phyloP scores from a whole-genome alignment of 2,113 vertebrate species.

The Aythya baeri region DNA sequence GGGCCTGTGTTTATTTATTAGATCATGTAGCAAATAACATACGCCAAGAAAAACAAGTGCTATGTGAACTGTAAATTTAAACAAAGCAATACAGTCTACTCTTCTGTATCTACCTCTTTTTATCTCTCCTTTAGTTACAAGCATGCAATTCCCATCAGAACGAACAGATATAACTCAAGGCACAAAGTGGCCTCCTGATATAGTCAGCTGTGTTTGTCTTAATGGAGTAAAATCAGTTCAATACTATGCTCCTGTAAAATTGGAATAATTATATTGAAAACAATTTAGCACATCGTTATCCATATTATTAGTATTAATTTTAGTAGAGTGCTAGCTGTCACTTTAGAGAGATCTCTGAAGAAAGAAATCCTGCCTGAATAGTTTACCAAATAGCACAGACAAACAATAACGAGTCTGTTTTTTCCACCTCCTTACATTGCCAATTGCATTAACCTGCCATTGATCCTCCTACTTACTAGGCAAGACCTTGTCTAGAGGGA shows the following conservation, averaged over 20 bases:
- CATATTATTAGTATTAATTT: constrained; percentile 40
- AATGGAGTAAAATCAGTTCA: constrained; percentile 1
- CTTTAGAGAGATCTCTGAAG: neutral
- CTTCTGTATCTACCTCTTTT: neutral
- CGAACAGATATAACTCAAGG: neutral
- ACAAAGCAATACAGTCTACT: constrained; percentile 35
- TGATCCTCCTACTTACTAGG: constrained; percentile 60
- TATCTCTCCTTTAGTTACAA: neutral
- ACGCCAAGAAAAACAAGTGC: constrained; percentile 31
- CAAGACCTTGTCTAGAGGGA: constrained; percentile 59
- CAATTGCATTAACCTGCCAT: constrained; percentile 55
- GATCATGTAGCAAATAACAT: neutral
- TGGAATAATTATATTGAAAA: constrained; percentile 31
- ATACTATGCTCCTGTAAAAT: neutral
- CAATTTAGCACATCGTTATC: constrained; percentile 42
- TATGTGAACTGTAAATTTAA: constrained; percentile 3
- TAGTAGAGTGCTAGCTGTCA: constrained; percentile 4
- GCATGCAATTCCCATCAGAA: neutral
- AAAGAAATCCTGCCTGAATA: constrained; percentile 2
- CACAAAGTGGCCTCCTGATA: neutral
- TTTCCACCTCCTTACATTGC: constrained; percentile 22
- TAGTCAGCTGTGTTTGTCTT: neutral
- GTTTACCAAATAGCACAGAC: constrained; percentile 15
- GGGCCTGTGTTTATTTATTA: constrained; percentile 51
- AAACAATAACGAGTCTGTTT: neutral